Percentiles rank a stretch among this genome's conserved stretches.
Conservation (phyloP, 2,113 vertebrate species). For the Myrmophylax atrothorax region DNA sequence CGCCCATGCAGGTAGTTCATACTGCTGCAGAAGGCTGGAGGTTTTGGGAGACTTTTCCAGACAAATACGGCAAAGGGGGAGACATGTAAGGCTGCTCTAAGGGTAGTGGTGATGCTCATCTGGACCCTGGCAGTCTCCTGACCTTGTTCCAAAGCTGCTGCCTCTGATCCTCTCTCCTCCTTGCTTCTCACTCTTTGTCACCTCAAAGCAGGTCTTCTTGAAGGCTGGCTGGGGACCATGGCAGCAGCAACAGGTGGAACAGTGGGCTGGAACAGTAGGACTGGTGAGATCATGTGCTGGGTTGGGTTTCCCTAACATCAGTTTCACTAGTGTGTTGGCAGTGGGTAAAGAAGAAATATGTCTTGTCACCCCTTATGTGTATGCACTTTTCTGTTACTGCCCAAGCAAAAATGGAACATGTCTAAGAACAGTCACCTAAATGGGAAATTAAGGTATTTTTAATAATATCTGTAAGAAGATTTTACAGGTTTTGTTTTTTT, state of each 20-base stretch:
- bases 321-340: not conserved
- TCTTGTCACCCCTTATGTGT: not conserved
- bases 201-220: not conserved
- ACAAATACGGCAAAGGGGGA: not conserved
- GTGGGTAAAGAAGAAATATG: not conserved
- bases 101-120: not conserved
- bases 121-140: not conserved
- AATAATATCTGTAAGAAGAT: not conserved
- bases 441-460: not conserved
- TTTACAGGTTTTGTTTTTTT: not conserved
- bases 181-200: not conserved
- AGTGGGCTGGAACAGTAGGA: too few species aligned
- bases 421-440: not conserved
- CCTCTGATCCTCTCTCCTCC: rapidly evolving
- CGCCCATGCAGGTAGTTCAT: not conserved
- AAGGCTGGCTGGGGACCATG: not conserved
- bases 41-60: not conserved
- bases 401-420: not conserved
- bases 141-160: rapidly evolving
- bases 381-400: not conserved
- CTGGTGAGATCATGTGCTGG: not conserved
- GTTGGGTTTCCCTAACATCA: not conserved
- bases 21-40: not conserved
- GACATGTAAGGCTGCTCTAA: not conserved
- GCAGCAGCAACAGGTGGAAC: too few species aligned